Percentiles rank a stretch among this genome's conserved stretches.
phyloP scores from a whole-genome alignment of 2,113 vertebrate species.

The Mesocricetus auratus region DNA sequence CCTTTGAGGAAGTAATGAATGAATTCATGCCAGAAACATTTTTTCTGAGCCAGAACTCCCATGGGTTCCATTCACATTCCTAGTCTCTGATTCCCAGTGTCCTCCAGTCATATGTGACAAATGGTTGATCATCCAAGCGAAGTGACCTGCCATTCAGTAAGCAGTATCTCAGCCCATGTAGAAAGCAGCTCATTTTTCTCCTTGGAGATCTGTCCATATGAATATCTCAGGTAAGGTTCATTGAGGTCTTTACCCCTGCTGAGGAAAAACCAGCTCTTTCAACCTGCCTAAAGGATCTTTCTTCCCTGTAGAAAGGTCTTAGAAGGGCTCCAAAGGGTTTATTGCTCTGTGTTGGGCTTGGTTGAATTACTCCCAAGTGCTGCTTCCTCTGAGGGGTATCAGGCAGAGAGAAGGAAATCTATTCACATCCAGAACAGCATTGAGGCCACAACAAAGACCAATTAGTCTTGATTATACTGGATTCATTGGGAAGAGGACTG shows the following conservation, averaged over 20 bases:
- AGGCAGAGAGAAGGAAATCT: slow-evolving; percentile 68
- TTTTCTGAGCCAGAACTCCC: slow-evolving; percentile 19
- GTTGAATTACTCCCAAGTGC: slow-evolving; percentile 71
- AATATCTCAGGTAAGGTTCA: neutral
- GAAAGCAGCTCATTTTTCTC: slow-evolving; percentile 68
- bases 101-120: slow-evolving; percentile 66
- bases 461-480: slow-evolving; percentile 77
- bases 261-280: slow-evolving; percentile 21
- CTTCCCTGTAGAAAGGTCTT: slow-evolving; percentile 53
- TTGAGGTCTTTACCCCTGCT: neutral
- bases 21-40: slow-evolving; percentile 34
- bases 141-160: slow-evolving; percentile 71
- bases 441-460: slow-evolving; percentile 78
- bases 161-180: slow-evolving; percentile 32
- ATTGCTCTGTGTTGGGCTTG: slow-evolving; percentile 66
- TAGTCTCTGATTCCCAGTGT: slow-evolving; percentile 49
- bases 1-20: slow-evolving; percentile 38
- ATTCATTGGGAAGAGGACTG: slow-evolving; percentile 58
- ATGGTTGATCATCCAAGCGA: slow-evolving; percentile 63
- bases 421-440: slow-evolving; percentile 69
- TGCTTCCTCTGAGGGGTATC: slow-evolving; percentile 68
- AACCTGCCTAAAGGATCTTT: slow-evolving; percentile 31
- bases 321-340: slow-evolving; percentile 72
- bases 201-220: neutral
- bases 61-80: slow-evolving; percentile 35